Evolutionary conservation across 2,797 vertebrate genomes (phyloP).

Genomic region (Pyrocephalus nanus): DNA sequence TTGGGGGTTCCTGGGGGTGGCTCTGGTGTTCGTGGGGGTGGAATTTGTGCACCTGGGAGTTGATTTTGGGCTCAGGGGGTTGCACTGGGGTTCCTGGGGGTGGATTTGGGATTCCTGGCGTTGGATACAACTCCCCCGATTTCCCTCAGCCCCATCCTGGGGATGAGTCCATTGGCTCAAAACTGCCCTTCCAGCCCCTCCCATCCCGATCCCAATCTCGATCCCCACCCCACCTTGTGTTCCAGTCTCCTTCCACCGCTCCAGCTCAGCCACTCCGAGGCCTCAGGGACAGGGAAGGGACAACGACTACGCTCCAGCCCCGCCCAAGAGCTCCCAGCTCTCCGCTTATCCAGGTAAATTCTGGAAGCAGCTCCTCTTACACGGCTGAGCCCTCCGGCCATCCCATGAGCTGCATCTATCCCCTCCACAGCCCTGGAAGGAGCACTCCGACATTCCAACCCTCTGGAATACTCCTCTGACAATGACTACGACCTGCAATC

Average conservation of each 20-base stretch:
- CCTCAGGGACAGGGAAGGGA: constrained; percentile 13
- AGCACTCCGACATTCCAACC: neutral
- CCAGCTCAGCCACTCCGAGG: constrained; percentile 30
- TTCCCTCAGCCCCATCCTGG: neutral
- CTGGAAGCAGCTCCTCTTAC: fast-evolving
- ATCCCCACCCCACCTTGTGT: neutral
- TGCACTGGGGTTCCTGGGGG: no score
- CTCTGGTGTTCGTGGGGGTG: neutral
- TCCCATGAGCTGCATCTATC: fast-evolving
- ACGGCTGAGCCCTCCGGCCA: fast-evolving
- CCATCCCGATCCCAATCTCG: fast-evolving
- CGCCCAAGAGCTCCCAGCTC: constrained; percentile 31
- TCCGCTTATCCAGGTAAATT: constrained; percentile 70
- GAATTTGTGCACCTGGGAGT: no score
- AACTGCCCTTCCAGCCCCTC: no score
- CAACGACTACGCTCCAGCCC: constrained; percentile 67
- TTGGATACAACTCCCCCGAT: neutral
- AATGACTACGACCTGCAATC: constrained; percentile 73
- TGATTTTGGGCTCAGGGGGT: neutral
- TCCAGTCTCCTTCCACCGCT: constrained; percentile 77
- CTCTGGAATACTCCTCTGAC: constrained; percentile 72
- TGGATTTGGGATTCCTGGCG: neutral
- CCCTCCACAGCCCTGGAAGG: constrained; percentile 66
- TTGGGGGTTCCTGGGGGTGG: neutral
- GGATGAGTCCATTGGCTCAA: fast-evolving